Evolutionary conservation across 1,140 invertebrate species (phyloP), one percentile per base, ranked within the genome.

Genomic region (Solenopsis fugax): DNA sequence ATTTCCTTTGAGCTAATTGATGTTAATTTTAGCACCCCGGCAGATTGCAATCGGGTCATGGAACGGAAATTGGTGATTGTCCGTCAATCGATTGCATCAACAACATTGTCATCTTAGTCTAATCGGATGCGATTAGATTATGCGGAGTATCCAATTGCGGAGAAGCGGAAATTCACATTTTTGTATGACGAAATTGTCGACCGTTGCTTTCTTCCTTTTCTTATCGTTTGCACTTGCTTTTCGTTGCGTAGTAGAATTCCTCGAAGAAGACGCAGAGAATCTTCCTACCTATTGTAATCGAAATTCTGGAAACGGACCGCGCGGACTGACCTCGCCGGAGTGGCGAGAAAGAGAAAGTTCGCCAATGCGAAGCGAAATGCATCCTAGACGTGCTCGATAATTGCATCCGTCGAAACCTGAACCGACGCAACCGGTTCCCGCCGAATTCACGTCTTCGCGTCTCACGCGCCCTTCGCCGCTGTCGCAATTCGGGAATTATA

Each of bases 371-470:
- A 58, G 34, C n/a, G 24, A 60, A 84, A 56, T 81, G 16, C 54
- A 62, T 75, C 45, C 69, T 84, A 84, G 80, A 84, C 45, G 12
- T 84, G 65, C 34, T 45, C 50, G 16, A 84, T 84, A 84, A 84
- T 73, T 84, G n/a, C n/a, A 75, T 75, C 69, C 41, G 45, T 24
- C 52, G 45, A 84, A 84, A 84, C 56, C 69, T 73, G 80, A 58
- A 84, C 67, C 21, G 41, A 60, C 24, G 54, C 56, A 84, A 84
- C 56, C 54, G 80, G 69, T 75, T 84, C 41, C 41, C 21, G 18
- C 52, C 41, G 29, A 84, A 84, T 84, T 72, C 16, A 41, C 21
- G 52, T 18, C 37, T 67, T 1, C n/a, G n/a, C n/a, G n/a, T n/a
- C n/a, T n/a, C n/a, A 2, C 18, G 12, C 37, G 0, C n/a, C 10